Conservation (phyloP, 2,113 vertebrate species). For the Leiothrix lutea region DNA sequence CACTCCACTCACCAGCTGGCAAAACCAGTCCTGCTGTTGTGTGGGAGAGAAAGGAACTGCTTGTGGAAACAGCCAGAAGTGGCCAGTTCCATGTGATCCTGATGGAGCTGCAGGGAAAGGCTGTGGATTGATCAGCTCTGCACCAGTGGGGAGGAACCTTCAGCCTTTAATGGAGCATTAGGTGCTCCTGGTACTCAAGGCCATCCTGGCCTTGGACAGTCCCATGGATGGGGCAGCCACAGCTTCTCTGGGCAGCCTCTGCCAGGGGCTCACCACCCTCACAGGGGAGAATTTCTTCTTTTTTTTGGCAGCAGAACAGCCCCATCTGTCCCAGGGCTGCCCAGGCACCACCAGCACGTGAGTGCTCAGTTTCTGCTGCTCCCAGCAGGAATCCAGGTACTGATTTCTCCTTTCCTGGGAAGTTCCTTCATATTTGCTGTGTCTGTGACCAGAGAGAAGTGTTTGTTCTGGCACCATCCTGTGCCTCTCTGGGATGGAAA, state of each 20-base stretch:
- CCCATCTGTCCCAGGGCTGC: neutral
- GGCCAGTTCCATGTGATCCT: rapidly evolving
- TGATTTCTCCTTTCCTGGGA: neutral
- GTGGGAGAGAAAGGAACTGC: neutral
- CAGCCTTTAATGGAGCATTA: neutral
- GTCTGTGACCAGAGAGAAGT: neutral
- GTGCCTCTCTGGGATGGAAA: no score
- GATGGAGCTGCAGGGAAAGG: neutral
- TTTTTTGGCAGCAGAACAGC: neutral
- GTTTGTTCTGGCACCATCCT: neutral
- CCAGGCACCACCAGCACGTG: rapidly evolving
- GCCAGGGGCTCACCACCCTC: neutral
- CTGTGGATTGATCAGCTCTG: neutral
- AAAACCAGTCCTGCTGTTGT: neutral
- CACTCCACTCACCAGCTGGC: neutral
- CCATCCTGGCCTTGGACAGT: neutral
- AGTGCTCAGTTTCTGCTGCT: neutral
- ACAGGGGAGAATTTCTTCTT: neutral
- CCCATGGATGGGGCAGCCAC: neutral
- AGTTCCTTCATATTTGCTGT: neutral
- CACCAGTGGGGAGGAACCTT: neutral
- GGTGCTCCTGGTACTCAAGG: neutral
- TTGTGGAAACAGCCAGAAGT: neutral
- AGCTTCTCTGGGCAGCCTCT: neutral
- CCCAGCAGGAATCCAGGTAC: neutral